These are phyloP conservation scores for Micrastur ruficollis DNA, from an alignment of 2,797 vertebrate genomes.

Conservation along the genomic window DNA sequence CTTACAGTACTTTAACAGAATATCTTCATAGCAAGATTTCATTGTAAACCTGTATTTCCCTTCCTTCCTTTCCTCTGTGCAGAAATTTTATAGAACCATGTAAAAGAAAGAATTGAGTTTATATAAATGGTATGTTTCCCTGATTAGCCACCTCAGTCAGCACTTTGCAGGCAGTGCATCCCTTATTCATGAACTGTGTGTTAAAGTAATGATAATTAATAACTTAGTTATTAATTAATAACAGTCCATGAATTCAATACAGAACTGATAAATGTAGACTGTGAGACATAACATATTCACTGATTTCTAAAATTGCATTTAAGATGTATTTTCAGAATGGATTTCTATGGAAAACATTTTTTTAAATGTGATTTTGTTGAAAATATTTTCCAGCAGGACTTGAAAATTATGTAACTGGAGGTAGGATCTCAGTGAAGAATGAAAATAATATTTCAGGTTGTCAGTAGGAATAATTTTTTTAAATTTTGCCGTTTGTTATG, in stretches of 20 bases:
- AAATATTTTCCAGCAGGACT: conserved; percentile 26
- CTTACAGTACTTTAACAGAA: neutral
- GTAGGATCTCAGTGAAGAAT: conserved; percentile 23
- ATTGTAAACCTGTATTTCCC: neutral
- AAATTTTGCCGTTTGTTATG: neutral
- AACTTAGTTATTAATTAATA: neutral
- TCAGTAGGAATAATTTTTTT: neutral
- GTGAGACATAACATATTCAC: conserved; percentile 49
- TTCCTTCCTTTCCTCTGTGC: neutral
- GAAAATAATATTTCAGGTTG: conserved; percentile 42
- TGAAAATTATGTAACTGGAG: conserved; percentile 2
- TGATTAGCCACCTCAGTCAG: neutral
- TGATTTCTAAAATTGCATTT: conserved; percentile 52
- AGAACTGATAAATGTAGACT: conserved; percentile 43
- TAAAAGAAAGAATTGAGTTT: neutral
- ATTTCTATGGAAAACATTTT: conserved; percentile 43
- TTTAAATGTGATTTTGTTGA: conserved; percentile 41
- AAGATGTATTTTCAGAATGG: conserved; percentile 27
- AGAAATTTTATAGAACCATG: neutral
- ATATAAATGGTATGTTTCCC: neutral
- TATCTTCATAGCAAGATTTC: neutral
- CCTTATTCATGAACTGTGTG: conserved; percentile 43
- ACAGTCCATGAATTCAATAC: conserved; percentile 31
- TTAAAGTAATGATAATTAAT: conserved; percentile 55
- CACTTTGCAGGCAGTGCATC: neutral